Percentiles rank a stretch among this genome's conserved stretches.
These are phyloP conservation scores for Rhinophrynus dorsalis DNA, from an alignment of 2,797 vertebrate genomes.

Conservation along the genomic window DNA sequence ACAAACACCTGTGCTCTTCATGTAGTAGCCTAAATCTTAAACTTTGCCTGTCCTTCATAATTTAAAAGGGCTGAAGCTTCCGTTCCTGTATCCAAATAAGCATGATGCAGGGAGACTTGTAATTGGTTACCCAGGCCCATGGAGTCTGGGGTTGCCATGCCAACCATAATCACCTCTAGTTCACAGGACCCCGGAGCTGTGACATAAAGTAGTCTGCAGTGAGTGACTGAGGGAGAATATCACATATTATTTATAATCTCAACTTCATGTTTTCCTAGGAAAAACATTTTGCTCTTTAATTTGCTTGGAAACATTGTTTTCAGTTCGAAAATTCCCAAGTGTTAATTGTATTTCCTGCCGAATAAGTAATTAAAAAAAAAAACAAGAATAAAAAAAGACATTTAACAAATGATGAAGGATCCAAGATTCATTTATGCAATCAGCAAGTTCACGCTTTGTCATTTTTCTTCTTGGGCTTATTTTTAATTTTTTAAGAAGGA, in stretches of 20 bases:
- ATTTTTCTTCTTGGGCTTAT: neutral
- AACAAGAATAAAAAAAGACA: neutral
- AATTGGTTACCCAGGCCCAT: constrained; percentile 71
- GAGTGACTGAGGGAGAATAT: neutral
- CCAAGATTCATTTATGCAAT: neutral
- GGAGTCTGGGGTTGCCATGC: constrained; percentile 79
- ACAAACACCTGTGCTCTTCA: neutral
- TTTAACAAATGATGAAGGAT: neutral
- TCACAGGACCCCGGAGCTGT: constrained; percentile 61
- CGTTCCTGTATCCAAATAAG: constrained; percentile 38
- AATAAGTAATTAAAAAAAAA: constrained; percentile 2
- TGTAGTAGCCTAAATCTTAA: neutral
- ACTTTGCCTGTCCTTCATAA: constrained; percentile 27
- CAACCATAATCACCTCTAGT: constrained; percentile 75
- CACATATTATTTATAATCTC: neutral
- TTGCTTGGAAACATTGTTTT: neutral
- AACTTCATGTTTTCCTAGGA: neutral
- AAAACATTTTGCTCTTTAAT: neutral
- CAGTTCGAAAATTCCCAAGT: neutral
- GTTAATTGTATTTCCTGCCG: neutral
- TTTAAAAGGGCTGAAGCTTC: constrained; percentile 41
- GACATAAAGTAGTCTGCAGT: constrained; percentile 56
- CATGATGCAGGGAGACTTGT: constrained; percentile 55
- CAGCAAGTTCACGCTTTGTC: neutral
- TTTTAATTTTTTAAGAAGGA: too few species aligned